phyloP scores from a whole-genome alignment of 2,113 vertebrate species.

The Vireo altiloquus region DNA sequence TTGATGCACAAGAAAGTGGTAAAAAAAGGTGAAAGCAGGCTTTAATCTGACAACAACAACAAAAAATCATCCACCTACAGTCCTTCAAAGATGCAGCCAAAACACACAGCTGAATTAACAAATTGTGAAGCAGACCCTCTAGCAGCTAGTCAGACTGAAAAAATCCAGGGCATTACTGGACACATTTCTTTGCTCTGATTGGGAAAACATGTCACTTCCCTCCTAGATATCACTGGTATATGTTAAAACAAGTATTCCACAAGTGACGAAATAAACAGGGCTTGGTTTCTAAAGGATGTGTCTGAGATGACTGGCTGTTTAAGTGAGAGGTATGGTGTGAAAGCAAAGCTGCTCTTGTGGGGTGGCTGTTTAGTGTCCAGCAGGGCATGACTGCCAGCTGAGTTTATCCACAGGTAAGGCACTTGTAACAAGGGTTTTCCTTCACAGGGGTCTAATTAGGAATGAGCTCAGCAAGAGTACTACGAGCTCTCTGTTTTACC shows the following conservation, averaged over 20 bases:
- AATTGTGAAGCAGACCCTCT: neutral
- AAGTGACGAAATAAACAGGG: neutral
- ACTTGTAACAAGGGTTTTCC: neutral
- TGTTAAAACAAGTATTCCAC: slow-evolving; percentile 28
- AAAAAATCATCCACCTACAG: neutral
- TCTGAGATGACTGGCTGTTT: neutral
- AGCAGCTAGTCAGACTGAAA: neutral
- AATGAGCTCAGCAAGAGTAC: neutral
- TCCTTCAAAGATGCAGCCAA: neutral
- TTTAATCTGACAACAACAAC: neutral
- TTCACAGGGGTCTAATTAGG: neutral
- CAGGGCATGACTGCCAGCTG: neutral
- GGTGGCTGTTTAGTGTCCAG: neutral
- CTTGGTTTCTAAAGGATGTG: slow-evolving; percentile 1
- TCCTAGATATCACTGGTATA: neutral
- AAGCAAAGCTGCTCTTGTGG: neutral
- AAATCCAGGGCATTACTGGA: neutral
- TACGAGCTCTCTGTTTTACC: neutral
- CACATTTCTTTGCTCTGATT: slow-evolving; percentile 1
- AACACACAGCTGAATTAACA: neutral
- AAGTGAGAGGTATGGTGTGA: neutral
- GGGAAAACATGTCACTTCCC: slow-evolving; percentile 23
- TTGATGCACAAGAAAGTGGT: neutral
- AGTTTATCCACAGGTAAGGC: neutral
- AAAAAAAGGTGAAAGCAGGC: neutral